Base-by-base conservation (phyloP, 2,888 invertebrate genomes). In the Hipparchia sbordonii region DNA sequence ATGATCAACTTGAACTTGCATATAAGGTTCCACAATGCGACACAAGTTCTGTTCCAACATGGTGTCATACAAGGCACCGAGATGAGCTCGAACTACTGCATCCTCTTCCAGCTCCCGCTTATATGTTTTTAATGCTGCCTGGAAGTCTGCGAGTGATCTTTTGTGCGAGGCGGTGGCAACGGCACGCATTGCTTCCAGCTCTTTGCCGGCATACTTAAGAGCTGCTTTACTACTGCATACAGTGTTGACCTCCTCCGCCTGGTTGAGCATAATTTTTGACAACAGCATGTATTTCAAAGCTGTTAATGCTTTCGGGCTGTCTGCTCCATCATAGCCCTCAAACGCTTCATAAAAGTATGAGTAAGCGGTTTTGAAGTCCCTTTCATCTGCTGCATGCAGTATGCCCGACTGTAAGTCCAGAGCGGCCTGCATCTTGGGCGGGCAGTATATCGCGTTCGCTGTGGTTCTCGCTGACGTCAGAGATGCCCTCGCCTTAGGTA, bases 331-430 rank as follows among this genome's bases (percentile, higher is more conserved):
- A 89, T 98, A 99, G 80, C 99, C 98, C 94, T 99, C 99, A 90
- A 99, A 99, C 12, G 99, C 99, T 94, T 99, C 99, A 89, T 99
- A 99, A 88, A 99, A 99, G 88, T 99, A 99, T 72, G 99, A 99
- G 93, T 98, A 99, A 63, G 99, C 99, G 73, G 99, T 99, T 95
- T 99, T 99, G 90, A 99, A 99, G 87, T 99, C 99, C 82, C 98
- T 97, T 90, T 99, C 99, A 87, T 99, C 99, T n/a, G 99, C 99
- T 9, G 99, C 99, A 92, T 99, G 99, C 72, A 99, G 94, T 80
- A 99, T 98, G 81, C 99, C 99, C 6, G 99, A 99, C 87, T 99
- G 99, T 79, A 99, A 94, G 91, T 99, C 99, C 57, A 99, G 95
- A 9, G 99, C 97, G 8, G 99, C 99, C 93, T 99, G 99, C 95